A percentile compares a stretch with the other conserved stretches of the same genome.
phyloP scores from a whole-genome alignment of 1,140 invertebrate genomes.

The Diorhabda carinulata region DNA sequence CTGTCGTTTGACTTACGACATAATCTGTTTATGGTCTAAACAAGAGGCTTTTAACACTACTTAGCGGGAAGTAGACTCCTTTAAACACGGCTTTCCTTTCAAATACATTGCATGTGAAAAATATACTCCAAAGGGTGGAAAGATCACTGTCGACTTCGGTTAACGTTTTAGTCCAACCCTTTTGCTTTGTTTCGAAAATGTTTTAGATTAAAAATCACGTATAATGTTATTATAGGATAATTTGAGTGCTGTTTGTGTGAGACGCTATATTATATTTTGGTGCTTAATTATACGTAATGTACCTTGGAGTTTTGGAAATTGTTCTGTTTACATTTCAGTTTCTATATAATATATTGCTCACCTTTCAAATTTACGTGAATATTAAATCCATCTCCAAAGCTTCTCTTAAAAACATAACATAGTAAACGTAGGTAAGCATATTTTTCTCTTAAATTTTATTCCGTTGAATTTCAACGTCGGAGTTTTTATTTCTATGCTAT shows the following conservation, averaged over 20 bases:
- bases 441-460: too few relatives aligned
- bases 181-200: neutral
- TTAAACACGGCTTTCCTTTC: conserved; percentile 2
- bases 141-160: conserved; percentile 1
- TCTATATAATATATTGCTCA: too few relatives aligned
- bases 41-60: conserved; percentile 1
- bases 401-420: too few relatives aligned
- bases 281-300: too few relatives aligned
- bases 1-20: neutral
- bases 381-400: too few relatives aligned
- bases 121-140: conserved; percentile 2
- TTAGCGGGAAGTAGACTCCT: neutral
- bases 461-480: too few relatives aligned
- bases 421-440: too few relatives aligned
- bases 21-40: conserved; percentile 2
- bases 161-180: neutral
- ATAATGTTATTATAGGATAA: neutral
- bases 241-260: neutral
- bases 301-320: too few relatives aligned
- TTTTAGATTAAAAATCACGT: neutral
- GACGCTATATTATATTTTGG: too few relatives aligned
- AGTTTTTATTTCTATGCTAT: too few relatives aligned
- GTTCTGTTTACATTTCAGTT: too few relatives aligned
- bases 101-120: conserved; percentile 2
- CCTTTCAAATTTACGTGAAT: too few relatives aligned